Evolutionary conservation across 2,113 vertebrate species (phyloP), one percentile per base, ranked within the genome.

Genomic region (Furnarius figulus): DNA sequence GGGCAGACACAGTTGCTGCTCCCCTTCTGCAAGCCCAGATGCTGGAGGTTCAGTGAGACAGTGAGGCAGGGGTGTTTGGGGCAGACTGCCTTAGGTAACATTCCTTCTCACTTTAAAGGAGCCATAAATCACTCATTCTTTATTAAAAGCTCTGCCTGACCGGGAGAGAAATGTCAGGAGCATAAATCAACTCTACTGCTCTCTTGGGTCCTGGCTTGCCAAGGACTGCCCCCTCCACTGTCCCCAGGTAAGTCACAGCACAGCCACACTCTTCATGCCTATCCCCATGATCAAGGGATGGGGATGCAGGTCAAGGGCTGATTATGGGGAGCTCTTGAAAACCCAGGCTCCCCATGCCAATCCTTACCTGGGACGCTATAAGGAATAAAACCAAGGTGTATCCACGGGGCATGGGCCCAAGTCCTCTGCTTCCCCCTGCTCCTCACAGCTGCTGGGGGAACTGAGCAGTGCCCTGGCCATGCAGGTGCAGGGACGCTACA

Each of bases 91-190:
- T 93, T 84, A 92, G 96, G 96, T 95, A 96, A 97, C 93, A 97
- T 97, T 97, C 96, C 73, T 96, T 96, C 79, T 73, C n/a, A 80
- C 93, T 96, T 95, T 94, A 96, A 96, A 96, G 96, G 71, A 93
- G 59, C 49, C 72, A 72, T 97, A 96, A 96, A 97, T 97, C 96
- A 95, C 92, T 97, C 95, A 95, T 75, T 94, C 96, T 96, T 96
- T 96, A 97, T 96, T 96, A 96, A 96, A 96, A 96, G 95, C 93
- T 90, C 90, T 95, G 92, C 83, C 88, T 62, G 52, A 92, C 88
- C 4, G 5, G 79, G 88, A 94, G 83, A 87, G 73, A 97, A 77
- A 94, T 61, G 88, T 97, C 93, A 92, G 87, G 72, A 94, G 80
- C 85, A 97, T 97, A 96, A 95, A 97, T 96, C 95, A 97, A 61